Base-by-base conservation (phyloP, 2,888 invertebrate species). In the Bombylius discolor region DNA sequence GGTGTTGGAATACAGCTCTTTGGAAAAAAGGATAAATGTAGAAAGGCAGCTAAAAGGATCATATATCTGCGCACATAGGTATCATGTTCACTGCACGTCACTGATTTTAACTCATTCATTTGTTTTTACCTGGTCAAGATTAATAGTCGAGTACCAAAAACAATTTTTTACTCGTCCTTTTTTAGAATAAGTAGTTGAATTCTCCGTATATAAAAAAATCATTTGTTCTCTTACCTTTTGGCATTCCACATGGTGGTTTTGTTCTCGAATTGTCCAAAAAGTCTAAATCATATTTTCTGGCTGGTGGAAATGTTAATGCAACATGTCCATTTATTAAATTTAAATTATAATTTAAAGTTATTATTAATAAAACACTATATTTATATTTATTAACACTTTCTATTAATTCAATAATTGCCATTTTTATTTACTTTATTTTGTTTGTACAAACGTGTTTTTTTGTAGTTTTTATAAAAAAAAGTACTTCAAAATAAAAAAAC, bases 191-290 rank as follows among this genome's bases (percentile, higher is more conserved):
- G 3, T 23, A 23, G 39, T 42, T 42, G 1, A 4, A 36, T 8
- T 36, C 36, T 6, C 6, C 34, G 4, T 7, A 36, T 36, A 36
- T 8, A 5, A 7, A 36, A 7, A 36, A 36, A 36, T 36, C 1
- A 36, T 7, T 36, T 36, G n/a, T 36, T 36, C 8, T 7, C 79
- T 81, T 75, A 92, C 91, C 92, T 85, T 86, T 89, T 33, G 94
- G 92, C 89, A 95, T 93, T 62, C 96, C 96, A 73, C 96, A 96
- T 58, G 95, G 95, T 59, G 85, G 85, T 66, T 87, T 87, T 39
- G 94, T 94, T 67, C 93, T 81, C 49, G 87, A 82, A 70, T 87
- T 93, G 71, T 95, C 95, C 76, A 95, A 78, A 76, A 94, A 96
- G 75, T 96, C 96, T 74, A 95, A 77, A 67, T 89, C 91, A 68